Evolutionary conservation across 1,140 invertebrate species (phyloP), one percentile per base, ranked within the genome.

Genomic region (Meteorus sp.): DNA sequence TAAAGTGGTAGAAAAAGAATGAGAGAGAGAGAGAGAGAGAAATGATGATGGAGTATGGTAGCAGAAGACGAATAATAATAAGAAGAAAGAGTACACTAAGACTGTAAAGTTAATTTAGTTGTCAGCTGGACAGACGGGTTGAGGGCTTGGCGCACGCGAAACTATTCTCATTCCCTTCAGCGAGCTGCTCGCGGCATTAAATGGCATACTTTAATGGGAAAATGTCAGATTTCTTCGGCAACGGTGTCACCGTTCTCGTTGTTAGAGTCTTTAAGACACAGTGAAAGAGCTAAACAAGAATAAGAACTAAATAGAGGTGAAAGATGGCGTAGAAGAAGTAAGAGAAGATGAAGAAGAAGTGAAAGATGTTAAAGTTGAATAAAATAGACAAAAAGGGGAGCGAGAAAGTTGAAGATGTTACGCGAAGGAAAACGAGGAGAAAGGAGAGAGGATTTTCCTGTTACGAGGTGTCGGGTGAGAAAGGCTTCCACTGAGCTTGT

Each of bases 71-170:
- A n/a, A n/a, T n/a, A n/a, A n/a, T n/a, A n/a, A n/a, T n/a, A n/a
- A n/a, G n/a, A n/a, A n/a, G n/a, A n/a, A n/a, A n/a, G n/a, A n/a
- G n/a, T n/a, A n/a, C n/a, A n/a, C n/a, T n/a, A 37, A 27, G 47
- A 63, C 63, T 63, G 61, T 68, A 65, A 68, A 70, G 67, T 73
- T 73, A 73, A 73, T 73, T 71, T 68, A 64, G 68, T 70, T 73
- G 68, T 70, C 69, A 68, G 63, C 45, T 56, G 20, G 54, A 23
- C 41, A 56, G 51, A 54, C 48, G 41, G 50, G 55, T 59, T 52
- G 47, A 60, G 48, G 47, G 58, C n/a, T n/a, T n/a, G n/a, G n/a
- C 48, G 60, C 37, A 25, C 35, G 56, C 53, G 56, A 50, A 44
- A 62, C 35, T 27, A 44, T 44, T 43, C 39, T 33, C 29, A 45